Evolutionary conservation across 1,140 invertebrate genomes (phyloP), one percentile per base, ranked within the genome.

Genomic region (Halesus radiatus): DNA sequence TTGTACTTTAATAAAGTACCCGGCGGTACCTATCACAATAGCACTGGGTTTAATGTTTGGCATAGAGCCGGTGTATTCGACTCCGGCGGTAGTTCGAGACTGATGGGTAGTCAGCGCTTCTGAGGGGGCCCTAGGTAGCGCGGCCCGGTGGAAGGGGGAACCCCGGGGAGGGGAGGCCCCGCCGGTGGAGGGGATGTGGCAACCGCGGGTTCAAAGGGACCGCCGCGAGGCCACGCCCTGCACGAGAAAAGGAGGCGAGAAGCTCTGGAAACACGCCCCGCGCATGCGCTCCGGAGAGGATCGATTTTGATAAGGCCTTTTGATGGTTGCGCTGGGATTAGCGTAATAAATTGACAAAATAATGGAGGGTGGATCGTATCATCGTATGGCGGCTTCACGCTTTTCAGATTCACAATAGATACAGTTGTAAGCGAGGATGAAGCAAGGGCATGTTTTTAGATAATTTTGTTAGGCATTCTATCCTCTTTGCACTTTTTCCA

Each of bases 141-240:
- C 81, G 7, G 32, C 32, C 32, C 32, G 32, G 32, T 37, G 32
- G 32, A 37, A 6, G 32, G 32, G 32, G 32, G 0, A 37, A 6
- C 0, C 32, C 7, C 32, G 32, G 32, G 32, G 32, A 37, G 32
- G 32, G 32, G 32, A 37, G 32, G 32, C 32, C 84, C 84, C 26
- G 86, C 84, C 73, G 84, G 84, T 82, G 76, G 76, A 83, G 81
- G 83, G 32, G 45, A 74, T 80, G 78, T 82, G 72, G 78, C 84
- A 84, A 86, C 84, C 86, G 85, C 84, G 84, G 85, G 64, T 85
- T 86, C 87, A 89, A 90, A 89, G 81, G 84, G 53, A 79, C 88
- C 87, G 88, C 87, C 23, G 54, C n/a, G 0, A 10, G 45, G 13
- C 72, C 26, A n/a, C 22, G 52, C 72, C 72, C 72, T 7, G 0